Conservation (phyloP, 2,888 invertebrate species). For the Drosophila basisetae region DNA sequence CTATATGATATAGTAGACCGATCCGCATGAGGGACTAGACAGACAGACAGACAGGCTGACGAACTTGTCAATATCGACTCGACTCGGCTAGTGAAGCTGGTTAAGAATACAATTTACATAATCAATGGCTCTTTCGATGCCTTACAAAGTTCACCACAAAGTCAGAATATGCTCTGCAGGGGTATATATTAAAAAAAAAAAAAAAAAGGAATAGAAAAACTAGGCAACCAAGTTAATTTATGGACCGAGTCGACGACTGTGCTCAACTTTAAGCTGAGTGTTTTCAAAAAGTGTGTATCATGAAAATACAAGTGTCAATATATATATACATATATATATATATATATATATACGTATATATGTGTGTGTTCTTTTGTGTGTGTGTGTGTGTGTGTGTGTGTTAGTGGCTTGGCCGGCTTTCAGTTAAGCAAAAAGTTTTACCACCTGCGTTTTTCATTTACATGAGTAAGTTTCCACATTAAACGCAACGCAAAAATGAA, state of each 20-base stretch:
- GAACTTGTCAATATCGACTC: not conserved
- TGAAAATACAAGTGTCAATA: constrained; percentile 67
- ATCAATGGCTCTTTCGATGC: not conserved
- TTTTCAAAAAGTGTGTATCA: constrained; percentile 51
- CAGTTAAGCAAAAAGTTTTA: constrained; percentile 58
- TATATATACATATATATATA: constrained; percentile 2
- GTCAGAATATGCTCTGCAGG: not conserved
- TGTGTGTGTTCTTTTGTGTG: not conserved
- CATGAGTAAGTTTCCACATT: constrained; percentile 79
- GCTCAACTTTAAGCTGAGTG: constrained; percentile 41
- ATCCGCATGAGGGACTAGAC: not conserved
- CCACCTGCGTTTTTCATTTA: constrained; percentile 77
- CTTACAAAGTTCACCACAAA: not conserved
- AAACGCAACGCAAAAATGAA: constrained; percentile 52
- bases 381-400: constrained; percentile 1
- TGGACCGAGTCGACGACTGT: constrained; percentile 36
- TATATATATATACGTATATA: not conserved
- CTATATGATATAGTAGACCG: not conserved
- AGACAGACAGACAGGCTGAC: not conserved
- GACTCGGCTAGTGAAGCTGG: not conserved
- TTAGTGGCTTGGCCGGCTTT: constrained; percentile 42
- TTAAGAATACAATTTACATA: not conserved
- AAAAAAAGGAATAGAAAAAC: not conserved
- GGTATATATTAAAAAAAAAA: not conserved
- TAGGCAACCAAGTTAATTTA: constrained; percentile 63